Conservation (phyloP, 2,888 invertebrate species). For the Sinohyriopsis cumingii region DNA sequence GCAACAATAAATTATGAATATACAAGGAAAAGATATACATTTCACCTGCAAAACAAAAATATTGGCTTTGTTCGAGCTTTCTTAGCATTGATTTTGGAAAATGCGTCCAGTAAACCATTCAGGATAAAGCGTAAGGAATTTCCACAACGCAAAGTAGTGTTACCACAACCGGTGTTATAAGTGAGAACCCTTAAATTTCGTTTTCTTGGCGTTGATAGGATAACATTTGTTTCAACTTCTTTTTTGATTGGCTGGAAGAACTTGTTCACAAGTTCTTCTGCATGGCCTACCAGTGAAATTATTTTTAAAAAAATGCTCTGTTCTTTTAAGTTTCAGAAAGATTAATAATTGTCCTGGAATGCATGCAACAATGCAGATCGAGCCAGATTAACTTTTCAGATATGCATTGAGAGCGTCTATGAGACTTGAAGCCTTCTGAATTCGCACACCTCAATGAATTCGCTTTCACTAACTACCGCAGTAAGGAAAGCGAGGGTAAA, state of each 20-base stretch:
- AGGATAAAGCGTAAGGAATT: conserved; percentile 27
- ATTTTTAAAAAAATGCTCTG: conserved; percentile 13
- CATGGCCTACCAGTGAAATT: conserved; percentile 1
- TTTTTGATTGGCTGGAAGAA: no score
- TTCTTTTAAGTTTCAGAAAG: conserved; percentile 26
- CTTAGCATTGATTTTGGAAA: conserved; percentile 23
- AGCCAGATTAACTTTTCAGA: conserved; percentile 19
- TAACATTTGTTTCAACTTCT: background rate
- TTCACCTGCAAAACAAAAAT: conserved; percentile 26
- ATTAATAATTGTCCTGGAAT: conserved; percentile 29
- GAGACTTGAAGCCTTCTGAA: conserved; percentile 14
- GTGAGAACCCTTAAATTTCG: background rate
- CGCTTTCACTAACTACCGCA: conserved; percentile 5
- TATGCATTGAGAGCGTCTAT: conserved; percentile 6
- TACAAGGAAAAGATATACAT: conserved; percentile 23
- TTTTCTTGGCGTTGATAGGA: background rate
- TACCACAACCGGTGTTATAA: conserved; percentile 22
- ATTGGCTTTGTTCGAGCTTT: conserved; percentile 9
- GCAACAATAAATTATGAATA: conserved; percentile 27
- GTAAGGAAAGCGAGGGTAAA: conserved; percentile 14
- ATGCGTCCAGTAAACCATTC: conserved; percentile 18
- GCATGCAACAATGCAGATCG: conserved; percentile 24
- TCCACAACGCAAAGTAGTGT: conserved; percentile 33
- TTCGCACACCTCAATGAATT: conserved; percentile 19
- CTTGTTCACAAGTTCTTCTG: background rate